Percentiles rank a stretch among this genome's conserved stretches.
Evolutionary conservation across 2,797 vertebrate genomes (phyloP).

Genomic region (Argya squamiceps): DNA sequence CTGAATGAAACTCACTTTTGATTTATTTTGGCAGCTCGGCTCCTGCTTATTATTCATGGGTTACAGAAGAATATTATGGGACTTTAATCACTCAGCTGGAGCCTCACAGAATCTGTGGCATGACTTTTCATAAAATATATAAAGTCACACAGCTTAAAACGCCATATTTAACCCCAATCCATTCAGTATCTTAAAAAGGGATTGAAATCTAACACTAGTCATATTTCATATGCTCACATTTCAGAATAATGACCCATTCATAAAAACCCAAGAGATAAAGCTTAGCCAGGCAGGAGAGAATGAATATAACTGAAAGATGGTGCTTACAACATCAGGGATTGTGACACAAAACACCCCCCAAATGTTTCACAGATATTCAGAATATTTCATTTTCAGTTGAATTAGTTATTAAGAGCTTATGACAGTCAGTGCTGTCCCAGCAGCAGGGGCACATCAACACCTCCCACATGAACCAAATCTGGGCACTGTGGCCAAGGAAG

Average conservation of each 20-base stretch:
- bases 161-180: background rate
- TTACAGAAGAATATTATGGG: constrained; percentile 36
- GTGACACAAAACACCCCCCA: background rate
- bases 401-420: background rate
- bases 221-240: background rate
- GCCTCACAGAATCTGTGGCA: background rate
- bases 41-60: constrained; percentile 40
- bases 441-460: background rate
- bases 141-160: background rate
- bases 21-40: constrained; percentile 50
- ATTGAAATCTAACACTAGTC: background rate
- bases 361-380: background rate
- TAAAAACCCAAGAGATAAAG: background rate
- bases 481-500: background rate
- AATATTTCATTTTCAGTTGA: background rate
- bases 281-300: background rate
- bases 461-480: accelerated
- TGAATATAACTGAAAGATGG: background rate
- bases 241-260: background rate
- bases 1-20: constrained; percentile 39
- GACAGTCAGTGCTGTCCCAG: background rate
- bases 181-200: background rate
- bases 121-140: background rate
- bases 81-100: background rate
- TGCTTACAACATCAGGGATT: background rate